A percentile compares a stretch with the other conserved stretches of the same genome.
Evolutionary conservation across 2,888 invertebrate species (phyloP).

Genomic region (Limnephilus auricula): DNA sequence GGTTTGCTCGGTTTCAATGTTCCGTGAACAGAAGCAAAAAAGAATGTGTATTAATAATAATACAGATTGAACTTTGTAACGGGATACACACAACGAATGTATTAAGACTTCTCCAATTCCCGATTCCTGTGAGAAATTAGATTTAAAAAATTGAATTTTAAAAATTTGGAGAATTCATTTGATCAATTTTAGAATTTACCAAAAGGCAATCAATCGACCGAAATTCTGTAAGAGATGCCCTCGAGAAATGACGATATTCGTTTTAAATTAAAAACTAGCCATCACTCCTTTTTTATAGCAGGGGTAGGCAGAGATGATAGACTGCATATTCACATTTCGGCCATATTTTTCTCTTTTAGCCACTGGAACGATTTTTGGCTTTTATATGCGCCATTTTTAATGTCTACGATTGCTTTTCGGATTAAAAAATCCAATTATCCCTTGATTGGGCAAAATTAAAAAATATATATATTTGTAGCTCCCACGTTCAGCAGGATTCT

Average conservation of each 20-base stretch:
- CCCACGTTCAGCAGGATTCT: too few relatives aligned
- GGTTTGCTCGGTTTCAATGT: too few relatives aligned
- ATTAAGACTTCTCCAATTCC: constrained; percentile 12
- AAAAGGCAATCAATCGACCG: neutral
- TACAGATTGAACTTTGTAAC: neutral
- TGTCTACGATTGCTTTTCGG: too few relatives aligned
- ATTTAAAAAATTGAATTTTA: neutral
- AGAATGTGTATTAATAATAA: neutral
- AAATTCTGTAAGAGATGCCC: neutral
- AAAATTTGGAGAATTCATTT: neutral
- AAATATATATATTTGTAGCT: too few relatives aligned
- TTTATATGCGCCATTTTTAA: too few relatives aligned
- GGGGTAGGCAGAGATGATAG: too few relatives aligned
- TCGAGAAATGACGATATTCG: neutral
- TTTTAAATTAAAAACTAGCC: neutral
- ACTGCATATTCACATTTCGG: neutral
- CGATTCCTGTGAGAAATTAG: neutral
- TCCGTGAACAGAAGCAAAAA: neutral
- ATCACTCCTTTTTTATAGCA: too few relatives aligned
- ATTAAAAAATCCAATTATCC: too few relatives aligned
- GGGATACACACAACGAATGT: neutral
- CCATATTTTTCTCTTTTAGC: neutral
- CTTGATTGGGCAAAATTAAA: too few relatives aligned
- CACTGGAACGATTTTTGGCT: too few relatives aligned
- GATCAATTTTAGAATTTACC: neutral